Evolutionary conservation across 2,888 invertebrate species (phyloP), one percentile per base, ranked within the genome.

Genomic region (Chydorus sphaericus): DNA sequence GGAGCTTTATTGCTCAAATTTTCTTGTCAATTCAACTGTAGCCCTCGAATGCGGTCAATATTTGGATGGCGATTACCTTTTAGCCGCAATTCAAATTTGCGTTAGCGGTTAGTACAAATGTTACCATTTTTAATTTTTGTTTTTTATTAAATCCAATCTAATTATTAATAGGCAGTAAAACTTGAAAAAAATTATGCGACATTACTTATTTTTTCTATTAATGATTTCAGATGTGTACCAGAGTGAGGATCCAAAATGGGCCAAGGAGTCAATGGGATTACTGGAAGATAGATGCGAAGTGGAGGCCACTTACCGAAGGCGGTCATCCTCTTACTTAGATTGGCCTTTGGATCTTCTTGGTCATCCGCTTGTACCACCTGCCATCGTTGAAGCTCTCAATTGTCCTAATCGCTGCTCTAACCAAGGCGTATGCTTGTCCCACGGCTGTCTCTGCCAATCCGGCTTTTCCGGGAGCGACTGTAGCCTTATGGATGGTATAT

Each of bases 371-470:
- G 29, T 51, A 28, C 59, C 58, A 7, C 36, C 31, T 16, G 37
- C 38, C 16, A 56, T 59, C 11, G 29, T 55, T 14, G 57, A 59
- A 20, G 58, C 56, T 7, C 49, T 59, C 4, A 59, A 59, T 37
- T 59, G 59, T 26, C 59, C 59, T 4, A 55, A 56, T 23, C 29
- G 49, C 16, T 59, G 59, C 48, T 57, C 57, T 16, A 54, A 49
- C 10, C 53, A 59, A 29, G 59, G 59, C 2, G 55, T 58, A 3
- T 59, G 59, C 37, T 26, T 56, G n/a, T 54, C 59, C 14, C 48
- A 50, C 29, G 59, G 59, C 4, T 59, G 59, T 30, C 44, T 57
- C 38, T 59, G 59, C 38, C 49, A 56, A 48, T 56, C 58, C 20
- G 59, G 59, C 16, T 59, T 56, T 56, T 55, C 39, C 28, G 48